Conservation (phyloP, 2,113 vertebrate genomes). For the Ictidomys tridecemlineatus region DNA sequence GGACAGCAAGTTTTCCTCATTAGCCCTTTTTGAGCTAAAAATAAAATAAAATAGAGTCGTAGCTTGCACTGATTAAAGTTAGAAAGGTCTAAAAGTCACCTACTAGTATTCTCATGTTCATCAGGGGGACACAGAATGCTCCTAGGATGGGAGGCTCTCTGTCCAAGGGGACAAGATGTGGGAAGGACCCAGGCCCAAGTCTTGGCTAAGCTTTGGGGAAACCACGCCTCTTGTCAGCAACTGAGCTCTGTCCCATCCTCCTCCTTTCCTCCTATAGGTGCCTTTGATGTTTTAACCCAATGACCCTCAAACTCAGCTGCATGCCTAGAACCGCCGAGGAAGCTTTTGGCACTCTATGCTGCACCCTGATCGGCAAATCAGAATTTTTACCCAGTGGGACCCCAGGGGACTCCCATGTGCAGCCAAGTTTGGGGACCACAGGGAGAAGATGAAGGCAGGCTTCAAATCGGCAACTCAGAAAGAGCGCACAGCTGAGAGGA, state of each 20-base stretch:
- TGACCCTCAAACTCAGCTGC: background rate
- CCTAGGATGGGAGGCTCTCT: background rate
- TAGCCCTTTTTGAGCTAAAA: background rate
- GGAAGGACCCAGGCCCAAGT: background rate
- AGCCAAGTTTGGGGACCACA: background rate
- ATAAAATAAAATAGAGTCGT: background rate
- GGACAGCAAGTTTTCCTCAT: background rate
- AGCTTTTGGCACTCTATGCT: background rate
- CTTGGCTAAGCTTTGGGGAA: background rate
- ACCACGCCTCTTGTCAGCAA: background rate
- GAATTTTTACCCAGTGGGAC: background rate
- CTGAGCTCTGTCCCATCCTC: background rate
- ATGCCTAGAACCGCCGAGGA: background rate
- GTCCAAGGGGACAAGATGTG: background rate
- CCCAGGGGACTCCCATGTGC: background rate
- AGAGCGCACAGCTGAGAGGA: background rate
- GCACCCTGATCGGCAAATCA: background rate
- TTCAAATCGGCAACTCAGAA: no score
- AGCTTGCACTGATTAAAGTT: background rate
- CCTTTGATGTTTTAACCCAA: background rate
- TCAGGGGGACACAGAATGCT: background rate
- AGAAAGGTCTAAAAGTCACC: background rate
- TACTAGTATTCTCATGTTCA: background rate
- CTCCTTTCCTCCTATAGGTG: background rate
- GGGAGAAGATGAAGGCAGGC: background rate